These are phyloP conservation scores for Stegastes partitus DNA, from an alignment of 2,113 vertebrate species.

Conservation along the genomic window DNA sequence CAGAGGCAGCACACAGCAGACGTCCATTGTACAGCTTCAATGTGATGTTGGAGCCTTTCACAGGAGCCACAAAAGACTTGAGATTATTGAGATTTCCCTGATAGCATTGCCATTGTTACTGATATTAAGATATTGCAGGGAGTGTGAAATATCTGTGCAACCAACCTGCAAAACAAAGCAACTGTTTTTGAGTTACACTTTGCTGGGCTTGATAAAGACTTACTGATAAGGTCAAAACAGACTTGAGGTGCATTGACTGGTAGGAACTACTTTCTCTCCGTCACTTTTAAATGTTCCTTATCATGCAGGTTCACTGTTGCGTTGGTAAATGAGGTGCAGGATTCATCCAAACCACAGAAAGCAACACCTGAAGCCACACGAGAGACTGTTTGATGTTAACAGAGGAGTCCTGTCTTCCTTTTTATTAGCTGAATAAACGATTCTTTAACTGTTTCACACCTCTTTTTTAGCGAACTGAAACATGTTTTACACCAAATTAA, in stretches of 20 bases:
- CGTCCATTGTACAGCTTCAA: slow-evolving; percentile 59
- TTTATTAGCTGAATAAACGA: neutral
- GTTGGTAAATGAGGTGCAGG: neutral
- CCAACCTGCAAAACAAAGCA: slow-evolving; percentile 62
- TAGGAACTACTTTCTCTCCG: neutral
- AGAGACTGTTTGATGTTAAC: slow-evolving; percentile 9
- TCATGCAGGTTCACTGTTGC: neutral
- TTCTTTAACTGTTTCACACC: neutral
- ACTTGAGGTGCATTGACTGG: slow-evolving; percentile 4
- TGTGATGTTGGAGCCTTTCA: slow-evolving; percentile 69
- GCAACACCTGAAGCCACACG: neutral
- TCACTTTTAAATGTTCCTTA: neutral
- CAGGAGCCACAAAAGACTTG: slow-evolving; percentile 69
- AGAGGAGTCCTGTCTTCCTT: neutral
- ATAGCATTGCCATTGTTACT: slow-evolving; percentile 62
- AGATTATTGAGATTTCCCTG: slow-evolving; percentile 73
- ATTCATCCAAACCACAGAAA: neutral
- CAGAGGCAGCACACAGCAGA: slow-evolving; percentile 59
- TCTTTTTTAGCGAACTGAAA: neutral
- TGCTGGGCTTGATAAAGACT: slow-evolving; percentile 23
- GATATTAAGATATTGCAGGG: slow-evolving; percentile 66
- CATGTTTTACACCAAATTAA: slow-evolving; percentile 33
- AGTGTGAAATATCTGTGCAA: slow-evolving; percentile 65
- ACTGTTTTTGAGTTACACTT: slow-evolving; percentile 47
- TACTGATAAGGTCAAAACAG: slow-evolving; percentile 39